Evolutionary conservation across 2,797 vertebrate genomes (phyloP), one percentile per base, ranked within the genome.

Genomic region (Acipenser ruthenus): DNA sequence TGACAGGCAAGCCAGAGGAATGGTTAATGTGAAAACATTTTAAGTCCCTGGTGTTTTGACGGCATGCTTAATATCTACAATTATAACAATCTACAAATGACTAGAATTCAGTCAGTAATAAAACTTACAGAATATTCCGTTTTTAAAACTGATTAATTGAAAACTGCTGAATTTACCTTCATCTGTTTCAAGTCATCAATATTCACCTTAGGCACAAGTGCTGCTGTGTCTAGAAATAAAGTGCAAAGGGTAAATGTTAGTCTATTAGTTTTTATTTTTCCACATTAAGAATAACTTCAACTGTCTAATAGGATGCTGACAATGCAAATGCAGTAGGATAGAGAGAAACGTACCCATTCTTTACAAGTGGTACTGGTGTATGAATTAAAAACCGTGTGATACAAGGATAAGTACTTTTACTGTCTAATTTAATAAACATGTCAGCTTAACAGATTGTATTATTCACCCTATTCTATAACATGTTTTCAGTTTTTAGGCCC

Each of bases 131-230:
- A n/a, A 7, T 9, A 37, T 6, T 15, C 37, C 4, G 11, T 6
- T 59, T 68, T 63, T 18, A 53, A 77, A 76, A 75, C 37, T 4
- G 52, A 65, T 6, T 23, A 59, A 64, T 55, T 8, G 7, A 2
- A 1, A 65, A 56, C 0, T 73, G 10, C 37, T 1, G 0, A 66
- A 48, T 78, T 80, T 80, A 97, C 96, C 91, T 99, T 99, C 95
- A 97, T 98, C 79, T 95, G 96, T 79, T 97, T 99, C 72, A 99
- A 83, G 77, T 99, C 96, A 71, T 99, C 97, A 79, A 97, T 94
- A 81, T 93, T 97, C 73, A 98, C 91, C 80, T 93, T 94, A 84
- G 95, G 93, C 80, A 96, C 79, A 1, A 87, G 71, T 13, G 77
- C 74, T 49, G 73, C 87, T 70, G 84, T 83, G 82, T 94, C 94